Percentiles rank a stretch among this genome's conserved stretches.
Evolutionary conservation across 37 sponge, comb jelly and placozoan species (phyloP).

Genomic region (Halichondria panicea): DNA sequence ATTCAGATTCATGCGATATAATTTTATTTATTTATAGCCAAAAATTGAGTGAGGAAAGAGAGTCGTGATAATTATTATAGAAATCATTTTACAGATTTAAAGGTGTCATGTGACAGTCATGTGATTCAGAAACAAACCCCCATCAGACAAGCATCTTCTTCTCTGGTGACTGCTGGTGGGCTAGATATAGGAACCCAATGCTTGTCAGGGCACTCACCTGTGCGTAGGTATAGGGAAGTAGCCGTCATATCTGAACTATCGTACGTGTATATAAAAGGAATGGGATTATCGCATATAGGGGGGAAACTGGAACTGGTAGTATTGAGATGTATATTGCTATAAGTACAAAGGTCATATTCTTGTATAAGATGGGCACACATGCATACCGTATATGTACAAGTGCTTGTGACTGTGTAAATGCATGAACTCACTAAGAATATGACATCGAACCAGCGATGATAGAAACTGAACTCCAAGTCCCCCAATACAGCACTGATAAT

Average conservation of each 20-base stretch:
- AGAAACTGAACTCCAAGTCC: constrained; percentile 95
- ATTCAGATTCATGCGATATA: no score
- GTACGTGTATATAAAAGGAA: no score
- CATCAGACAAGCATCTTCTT: constrained; percentile 36
- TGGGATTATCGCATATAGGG: no score
- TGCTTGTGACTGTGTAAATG: not conserved
- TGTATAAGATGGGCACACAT: not conserved
- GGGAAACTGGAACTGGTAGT: no score
- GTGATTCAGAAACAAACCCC: not conserved
- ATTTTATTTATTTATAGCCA: no score
- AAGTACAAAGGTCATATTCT: no score
- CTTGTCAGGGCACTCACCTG: constrained; percentile 93
- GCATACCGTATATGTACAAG: no score
- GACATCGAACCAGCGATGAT: constrained; percentile 99
- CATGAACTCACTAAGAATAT: constrained; percentile 85
- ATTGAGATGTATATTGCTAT: no score
- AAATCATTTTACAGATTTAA: not conserved
- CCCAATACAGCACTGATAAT: constrained; percentile 89
- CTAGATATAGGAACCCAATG: constrained; percentile 93
- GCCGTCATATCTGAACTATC: no score
- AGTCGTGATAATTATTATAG: not conserved
- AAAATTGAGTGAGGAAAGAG: no score
- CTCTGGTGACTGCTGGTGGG: constrained; percentile 89
- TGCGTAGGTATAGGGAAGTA: no score
- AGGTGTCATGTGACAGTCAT: not conserved